Conservation (phyloP, 2,797 vertebrate genomes). For the Erpetoichthys calabaricus region DNA sequence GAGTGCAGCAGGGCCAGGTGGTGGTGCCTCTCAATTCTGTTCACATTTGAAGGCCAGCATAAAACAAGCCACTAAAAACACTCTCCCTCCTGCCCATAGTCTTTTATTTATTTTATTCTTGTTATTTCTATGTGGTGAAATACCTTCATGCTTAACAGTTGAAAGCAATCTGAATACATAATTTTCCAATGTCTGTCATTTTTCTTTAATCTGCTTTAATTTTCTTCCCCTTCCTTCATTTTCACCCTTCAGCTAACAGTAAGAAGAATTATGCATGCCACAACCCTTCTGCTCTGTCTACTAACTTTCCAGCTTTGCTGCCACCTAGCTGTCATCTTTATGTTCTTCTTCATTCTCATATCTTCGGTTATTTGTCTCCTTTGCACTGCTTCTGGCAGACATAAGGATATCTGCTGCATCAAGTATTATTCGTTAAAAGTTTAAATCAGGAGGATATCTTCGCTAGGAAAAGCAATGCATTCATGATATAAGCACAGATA, state of each 20-base stretch:
- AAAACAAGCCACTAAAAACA: no score
- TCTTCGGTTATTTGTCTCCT: no score
- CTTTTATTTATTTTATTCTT: slow-evolving; percentile 7
- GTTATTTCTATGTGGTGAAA: neutral
- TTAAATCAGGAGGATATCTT: no score
- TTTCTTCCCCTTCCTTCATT: slow-evolving; percentile 15
- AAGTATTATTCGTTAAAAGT: no score
- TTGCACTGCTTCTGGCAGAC: no score
- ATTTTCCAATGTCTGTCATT: neutral
- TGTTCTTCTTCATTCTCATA: neutral
- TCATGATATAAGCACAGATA: no score
- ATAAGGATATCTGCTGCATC: no score
- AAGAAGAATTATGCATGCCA: slow-evolving; percentile 25
- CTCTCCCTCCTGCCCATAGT: neutral
- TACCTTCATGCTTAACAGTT: neutral
- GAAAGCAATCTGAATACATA: neutral
- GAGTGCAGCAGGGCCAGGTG: no score
- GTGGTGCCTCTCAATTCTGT: no score
- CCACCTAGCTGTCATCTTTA: slow-evolving; percentile 5
- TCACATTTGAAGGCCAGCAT: no score
- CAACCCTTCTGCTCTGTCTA: slow-evolving; percentile 25
- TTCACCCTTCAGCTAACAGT: slow-evolving; percentile 41
- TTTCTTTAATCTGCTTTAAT: slow-evolving; percentile 2
- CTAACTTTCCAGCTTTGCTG: slow-evolving; percentile 18
- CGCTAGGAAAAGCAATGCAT: no score